Conservation (phyloP, 64 coral and sea anemone species). For the Anthopleura sola region DNA sequence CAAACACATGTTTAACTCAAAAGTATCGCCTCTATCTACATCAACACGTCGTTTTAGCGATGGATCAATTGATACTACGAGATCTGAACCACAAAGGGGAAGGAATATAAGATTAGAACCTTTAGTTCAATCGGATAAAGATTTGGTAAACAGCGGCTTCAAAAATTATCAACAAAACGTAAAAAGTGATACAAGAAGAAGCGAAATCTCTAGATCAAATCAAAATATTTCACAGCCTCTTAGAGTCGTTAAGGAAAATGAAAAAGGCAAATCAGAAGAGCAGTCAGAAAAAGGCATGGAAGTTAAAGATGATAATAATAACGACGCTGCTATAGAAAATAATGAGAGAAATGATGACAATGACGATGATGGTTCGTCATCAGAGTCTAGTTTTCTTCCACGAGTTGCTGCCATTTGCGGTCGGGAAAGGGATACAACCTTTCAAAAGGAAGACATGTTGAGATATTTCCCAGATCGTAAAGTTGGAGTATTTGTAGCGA, state of each 20-base stretch:
- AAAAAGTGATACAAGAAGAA: constrained; percentile 7
- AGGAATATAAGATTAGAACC: constrained; percentile 70
- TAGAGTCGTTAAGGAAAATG: constrained; percentile 17
- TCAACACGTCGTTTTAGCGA: constrained; percentile 31
- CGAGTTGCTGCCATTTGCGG: constrained; percentile 52
- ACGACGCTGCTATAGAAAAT: constrained; percentile 4
- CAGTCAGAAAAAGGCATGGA: background rate
- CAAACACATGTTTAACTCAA: constrained; percentile 58
- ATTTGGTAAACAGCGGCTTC: constrained; percentile 52
- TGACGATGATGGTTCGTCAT: background rate
- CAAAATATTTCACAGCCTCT: constrained; percentile 28
- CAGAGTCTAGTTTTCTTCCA: constrained; percentile 38
- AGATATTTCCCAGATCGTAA: constrained; percentile 78
- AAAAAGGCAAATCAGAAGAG: background rate
- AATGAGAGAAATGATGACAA: background rate
- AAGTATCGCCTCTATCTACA: constrained; percentile 41
- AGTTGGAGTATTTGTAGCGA: constrained; percentile 86
- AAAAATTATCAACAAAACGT: constrained; percentile 58
- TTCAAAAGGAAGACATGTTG: constrained; percentile 90
- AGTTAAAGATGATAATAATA: background rate
- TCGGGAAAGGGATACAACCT: constrained; percentile 77
- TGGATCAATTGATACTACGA: constrained; percentile 33
- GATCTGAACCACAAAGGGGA: constrained; percentile 19
- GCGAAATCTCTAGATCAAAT: constrained; percentile 21
- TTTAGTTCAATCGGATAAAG: constrained; percentile 58